phyloP scores from a whole-genome alignment of 1,140 invertebrate genomes.

The Drosophila tristis region DNA sequence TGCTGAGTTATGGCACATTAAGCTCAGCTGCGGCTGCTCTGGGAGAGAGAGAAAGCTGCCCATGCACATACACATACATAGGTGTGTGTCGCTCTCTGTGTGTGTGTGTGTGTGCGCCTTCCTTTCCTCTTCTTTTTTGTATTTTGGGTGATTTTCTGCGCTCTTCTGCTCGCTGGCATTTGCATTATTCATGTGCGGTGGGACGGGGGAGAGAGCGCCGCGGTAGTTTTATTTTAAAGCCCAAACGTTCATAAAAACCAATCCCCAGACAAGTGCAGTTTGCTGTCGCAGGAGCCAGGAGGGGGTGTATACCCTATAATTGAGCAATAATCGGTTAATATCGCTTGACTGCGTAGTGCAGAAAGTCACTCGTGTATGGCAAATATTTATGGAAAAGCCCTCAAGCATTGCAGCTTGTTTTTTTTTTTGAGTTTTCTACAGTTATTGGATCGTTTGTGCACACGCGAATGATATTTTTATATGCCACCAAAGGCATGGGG shows the following conservation, averaged over 20 bases:
- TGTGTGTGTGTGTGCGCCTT: slow-evolving; percentile 2
- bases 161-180: slow-evolving; percentile 55
- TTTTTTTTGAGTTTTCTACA: no score
- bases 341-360: no score
- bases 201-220: neutral
- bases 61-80: no score
- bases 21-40: slow-evolving; percentile 45
- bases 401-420: neutral
- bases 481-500: no score
- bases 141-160: slow-evolving; percentile 17
- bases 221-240: slow-evolving; percentile 77
- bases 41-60: no score
- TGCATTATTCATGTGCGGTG: slow-evolving; percentile 72
- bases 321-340: slow-evolving; percentile 1
- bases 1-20: slow-evolving; percentile 73
- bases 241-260: slow-evolving; percentile 67
- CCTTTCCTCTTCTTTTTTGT: neutral
- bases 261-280: slow-evolving; percentile 66
- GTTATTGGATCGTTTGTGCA: no score
- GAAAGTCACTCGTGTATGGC: neutral
- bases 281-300: slow-evolving; percentile 17
- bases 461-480: neutral
- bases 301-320: slow-evolving; percentile 36
- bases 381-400: no score
- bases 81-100: neutral